Evolutionary conservation across 2,797 vertebrate species (phyloP), one percentile per base, ranked within the genome.

Genomic region (Dromococcyx pavoninus): DNA sequence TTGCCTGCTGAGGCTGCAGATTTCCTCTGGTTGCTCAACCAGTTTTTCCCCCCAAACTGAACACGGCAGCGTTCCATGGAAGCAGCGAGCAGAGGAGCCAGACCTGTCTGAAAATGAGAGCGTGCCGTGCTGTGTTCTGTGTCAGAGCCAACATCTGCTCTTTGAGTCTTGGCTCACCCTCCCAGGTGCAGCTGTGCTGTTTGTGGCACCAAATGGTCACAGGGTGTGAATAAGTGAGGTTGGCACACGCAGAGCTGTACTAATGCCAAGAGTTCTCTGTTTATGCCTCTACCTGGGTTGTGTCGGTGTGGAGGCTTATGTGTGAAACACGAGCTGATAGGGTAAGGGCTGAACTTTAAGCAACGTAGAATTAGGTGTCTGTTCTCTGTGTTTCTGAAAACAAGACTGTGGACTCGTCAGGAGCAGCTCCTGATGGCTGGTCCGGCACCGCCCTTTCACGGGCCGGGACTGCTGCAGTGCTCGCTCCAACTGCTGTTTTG

Each of bases 41-140:
- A 87, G 95, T 94, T 95, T 96, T 95, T 92, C 72, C 56, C 87
- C 88, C 74, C 71, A 87, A 66, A 91, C 77, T 69, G 72, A 94
- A 28, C 88, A 39, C 65, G 62, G 1, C 90, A 89, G 65, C 93
- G 94, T 96, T 94, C 88, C 88, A 72, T 50, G 62, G 90, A 75
- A 87, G 71, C 86, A 57, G 43, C 6, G 64, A 86, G 3, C 24
- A 35, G 70, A 70, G 86, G 69, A 96, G 64, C 61, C 64, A 61
- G 79, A 35, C n/a, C 50, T 48, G 53, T 66, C 73, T 82, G 64
- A 70, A 57, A 87, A 86, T 37, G 78, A 15, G 33, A 78, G 56
- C 35, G 53, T 32, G 48, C 12, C 5, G 5, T 61, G 44, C 73
- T 51, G 0, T 53, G 79, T 85, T 89, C 74, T 65, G 57, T 89